Evolutionary conservation across 2,797 vertebrate species (phyloP).

Genomic region (Thunnus albacares): DNA sequence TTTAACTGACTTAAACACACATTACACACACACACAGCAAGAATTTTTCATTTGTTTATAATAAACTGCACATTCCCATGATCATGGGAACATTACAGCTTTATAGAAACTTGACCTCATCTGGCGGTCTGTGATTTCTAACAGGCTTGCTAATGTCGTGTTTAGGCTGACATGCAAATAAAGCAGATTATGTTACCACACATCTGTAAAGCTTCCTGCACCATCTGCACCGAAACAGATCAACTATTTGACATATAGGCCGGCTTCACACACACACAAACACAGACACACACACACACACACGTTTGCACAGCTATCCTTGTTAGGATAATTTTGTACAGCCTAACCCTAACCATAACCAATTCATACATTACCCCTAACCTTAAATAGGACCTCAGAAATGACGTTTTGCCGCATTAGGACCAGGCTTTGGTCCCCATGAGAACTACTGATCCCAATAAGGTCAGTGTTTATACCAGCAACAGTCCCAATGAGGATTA

Average conservation of each 20-base stretch:
- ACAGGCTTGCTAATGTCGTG: constrained; percentile 60
- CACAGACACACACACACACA: background rate
- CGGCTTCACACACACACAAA: background rate
- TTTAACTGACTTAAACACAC: background rate
- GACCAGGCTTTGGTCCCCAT: too few species aligned
- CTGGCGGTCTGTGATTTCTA: constrained; percentile 36
- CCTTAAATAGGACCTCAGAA: too few species aligned
- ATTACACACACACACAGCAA: background rate
- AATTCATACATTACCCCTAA: too few species aligned
- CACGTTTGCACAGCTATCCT: background rate
- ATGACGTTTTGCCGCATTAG: too few species aligned
- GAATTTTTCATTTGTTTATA: background rate
- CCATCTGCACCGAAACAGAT: constrained; percentile 65
- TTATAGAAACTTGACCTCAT: constrained; percentile 6
- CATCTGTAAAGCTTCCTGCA: constrained; percentile 72
- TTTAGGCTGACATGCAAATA: constrained; percentile 70
- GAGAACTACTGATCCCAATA: too few species aligned
- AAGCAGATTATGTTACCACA: constrained; percentile 74
- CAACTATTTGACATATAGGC: constrained; percentile 45
- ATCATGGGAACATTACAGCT: background rate
- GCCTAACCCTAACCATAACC: too few species aligned
- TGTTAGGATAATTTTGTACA: too few species aligned
- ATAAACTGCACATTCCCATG: background rate
- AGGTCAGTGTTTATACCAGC: too few species aligned
- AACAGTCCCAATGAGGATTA: too few species aligned